Evolutionary conservation across 1,140 invertebrate genomes (phyloP).

Genomic region (Solenopsis invicta): DNA sequence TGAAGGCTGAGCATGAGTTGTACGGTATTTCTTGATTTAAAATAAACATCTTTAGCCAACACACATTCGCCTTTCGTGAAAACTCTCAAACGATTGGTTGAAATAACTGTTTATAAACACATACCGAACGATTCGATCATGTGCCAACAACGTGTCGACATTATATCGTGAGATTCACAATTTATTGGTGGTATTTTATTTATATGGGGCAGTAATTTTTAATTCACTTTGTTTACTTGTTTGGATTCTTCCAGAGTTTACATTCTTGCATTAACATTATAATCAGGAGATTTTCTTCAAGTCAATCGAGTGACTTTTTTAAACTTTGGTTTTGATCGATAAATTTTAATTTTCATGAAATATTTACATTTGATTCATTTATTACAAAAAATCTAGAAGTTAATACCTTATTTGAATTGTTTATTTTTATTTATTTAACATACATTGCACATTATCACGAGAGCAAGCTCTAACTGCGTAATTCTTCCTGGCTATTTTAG

Average conservation of each 20-base stretch:
- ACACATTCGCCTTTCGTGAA: neutral
- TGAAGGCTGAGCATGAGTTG: neutral
- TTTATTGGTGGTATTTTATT: neutral
- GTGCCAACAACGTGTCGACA: neutral
- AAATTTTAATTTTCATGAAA: neutral
- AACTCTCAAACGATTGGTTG: neutral
- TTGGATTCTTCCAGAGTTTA: neutral
- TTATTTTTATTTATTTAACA: neutral
- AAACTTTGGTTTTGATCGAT: neutral
- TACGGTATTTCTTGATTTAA: neutral
- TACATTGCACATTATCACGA: neutral
- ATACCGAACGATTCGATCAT: neutral
- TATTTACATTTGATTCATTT: neutral
- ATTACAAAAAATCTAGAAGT: neutral
- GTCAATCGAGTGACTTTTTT: neutral
- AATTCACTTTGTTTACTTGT: no score
- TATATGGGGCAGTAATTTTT: no score
- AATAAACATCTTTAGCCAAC: neutral
- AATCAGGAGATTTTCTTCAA: neutral
- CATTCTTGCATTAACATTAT: no score
- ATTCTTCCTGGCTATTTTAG: neutral
- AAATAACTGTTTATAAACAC: neutral
- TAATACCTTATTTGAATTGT: neutral
- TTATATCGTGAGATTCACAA: neutral
- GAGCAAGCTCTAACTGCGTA: no score